Evolutionary conservation across 2,888 invertebrate species (phyloP).

Genomic region (Eilema sororculum): DNA sequence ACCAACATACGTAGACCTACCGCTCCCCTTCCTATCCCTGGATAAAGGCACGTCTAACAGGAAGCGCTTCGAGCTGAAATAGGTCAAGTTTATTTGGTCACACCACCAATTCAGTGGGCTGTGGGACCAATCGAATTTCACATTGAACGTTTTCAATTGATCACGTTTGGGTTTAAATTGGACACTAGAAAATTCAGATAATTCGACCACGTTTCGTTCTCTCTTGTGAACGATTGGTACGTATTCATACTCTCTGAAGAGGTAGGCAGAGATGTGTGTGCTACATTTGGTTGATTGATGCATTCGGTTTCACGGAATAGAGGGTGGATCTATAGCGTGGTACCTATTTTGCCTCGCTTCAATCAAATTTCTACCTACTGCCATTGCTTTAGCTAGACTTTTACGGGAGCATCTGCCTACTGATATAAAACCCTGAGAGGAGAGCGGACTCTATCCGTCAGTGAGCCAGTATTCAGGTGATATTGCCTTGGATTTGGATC

Average conservation of each 20-base stretch:
- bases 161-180: conserved; percentile 60
- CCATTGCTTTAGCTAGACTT: no score
- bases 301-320: neutral
- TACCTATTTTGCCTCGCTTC: no score
- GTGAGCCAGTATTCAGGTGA: no score
- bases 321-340: no score
- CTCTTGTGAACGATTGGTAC: neutral
- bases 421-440: no score
- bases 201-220: neutral
- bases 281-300: neutral
- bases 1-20: conserved; percentile 52
- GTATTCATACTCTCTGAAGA: no score
- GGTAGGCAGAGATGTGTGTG: neutral
- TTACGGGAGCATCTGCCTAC: neutral
- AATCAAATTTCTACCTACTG: no score
- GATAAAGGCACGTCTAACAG: conserved; percentile 47
- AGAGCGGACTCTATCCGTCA: no score
- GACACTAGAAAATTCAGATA: conserved; percentile 45
- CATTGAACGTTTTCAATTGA: conserved; percentile 60
- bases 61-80: conserved; percentile 32
- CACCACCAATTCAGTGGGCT: conserved; percentile 32
- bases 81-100: conserved; percentile 55
- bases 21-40: conserved; percentile 31
- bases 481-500: no score
- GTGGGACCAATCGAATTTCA: conserved; percentile 56